Conservation (phyloP, 2,113 vertebrate species). For the Chloropsis cyanopogon region DNA sequence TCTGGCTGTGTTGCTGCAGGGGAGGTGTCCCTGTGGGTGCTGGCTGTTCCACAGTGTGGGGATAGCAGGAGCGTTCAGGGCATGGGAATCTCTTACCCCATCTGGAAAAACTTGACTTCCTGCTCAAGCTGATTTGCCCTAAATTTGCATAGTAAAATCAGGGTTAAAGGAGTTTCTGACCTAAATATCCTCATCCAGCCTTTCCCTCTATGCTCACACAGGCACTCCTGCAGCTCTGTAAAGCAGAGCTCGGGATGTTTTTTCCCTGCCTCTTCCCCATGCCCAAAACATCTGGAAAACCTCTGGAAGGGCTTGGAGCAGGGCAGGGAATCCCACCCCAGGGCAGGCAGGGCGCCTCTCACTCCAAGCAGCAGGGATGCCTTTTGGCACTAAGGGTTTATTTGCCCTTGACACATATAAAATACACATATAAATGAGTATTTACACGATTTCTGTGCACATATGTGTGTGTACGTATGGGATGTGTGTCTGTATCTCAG, state of each 20-base stretch:
- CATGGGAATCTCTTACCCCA: fast-evolving
- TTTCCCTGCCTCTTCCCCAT: fast-evolving
- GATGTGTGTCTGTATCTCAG: not conserved
- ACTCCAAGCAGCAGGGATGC: fast-evolving
- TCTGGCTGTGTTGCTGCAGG: not conserved
- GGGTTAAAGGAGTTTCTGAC: not conserved
- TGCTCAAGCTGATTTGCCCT: not conserved
- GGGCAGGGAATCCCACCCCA: not conserved
- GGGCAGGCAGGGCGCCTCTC: not conserved
- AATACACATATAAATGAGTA: not conserved
- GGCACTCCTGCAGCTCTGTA: not conserved
- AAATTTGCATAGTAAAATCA: not conserved
- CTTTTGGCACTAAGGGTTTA: not conserved
- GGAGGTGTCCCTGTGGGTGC: not conserved
- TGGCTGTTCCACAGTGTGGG: fast-evolving
- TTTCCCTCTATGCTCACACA: not conserved
- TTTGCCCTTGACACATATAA: not conserved
- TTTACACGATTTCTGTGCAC: fast-evolving
- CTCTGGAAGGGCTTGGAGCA: fast-evolving
- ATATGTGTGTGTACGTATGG: fast-evolving
- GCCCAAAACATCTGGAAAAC: not conserved
- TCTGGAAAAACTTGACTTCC: not conserved
- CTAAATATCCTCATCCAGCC: not conserved
- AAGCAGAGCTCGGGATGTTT: not conserved
- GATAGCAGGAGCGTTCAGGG: not conserved